Evolutionary conservation across 2,888 invertebrate genomes (phyloP).

Genomic region (Platypus cylindrus): DNA sequence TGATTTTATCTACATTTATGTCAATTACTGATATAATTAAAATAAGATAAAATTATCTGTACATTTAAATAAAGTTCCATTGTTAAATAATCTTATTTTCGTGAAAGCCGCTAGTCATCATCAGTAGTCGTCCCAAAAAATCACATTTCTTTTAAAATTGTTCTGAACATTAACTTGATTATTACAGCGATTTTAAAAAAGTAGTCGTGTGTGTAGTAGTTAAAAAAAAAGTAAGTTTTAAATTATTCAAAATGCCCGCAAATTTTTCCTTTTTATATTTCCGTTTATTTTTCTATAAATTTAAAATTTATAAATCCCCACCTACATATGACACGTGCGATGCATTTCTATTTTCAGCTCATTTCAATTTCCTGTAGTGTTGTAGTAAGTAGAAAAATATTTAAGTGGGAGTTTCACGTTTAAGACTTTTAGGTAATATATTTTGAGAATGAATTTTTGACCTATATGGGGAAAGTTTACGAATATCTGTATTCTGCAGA

Average conservation of each 20-base stretch:
- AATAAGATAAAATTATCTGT: no score
- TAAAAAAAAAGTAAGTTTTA: slow-evolving; percentile 8
- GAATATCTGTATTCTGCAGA: not conserved
- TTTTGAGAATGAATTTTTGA: not conserved
- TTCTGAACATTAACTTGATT: no score
- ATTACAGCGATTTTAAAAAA: no score
- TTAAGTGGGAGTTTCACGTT: slow-evolving; percentile 3
- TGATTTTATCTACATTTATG: no score
- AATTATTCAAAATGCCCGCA: slow-evolving; percentile 14
- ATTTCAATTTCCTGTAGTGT: slow-evolving; percentile 11
- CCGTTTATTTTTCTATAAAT: slow-evolving; percentile 11
- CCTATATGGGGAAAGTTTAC: not conserved
- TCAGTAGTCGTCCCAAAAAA: no score
- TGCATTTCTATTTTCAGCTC: slow-evolving; percentile 15
- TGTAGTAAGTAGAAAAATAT: slow-evolving; percentile 7
- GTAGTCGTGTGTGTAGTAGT: no score
- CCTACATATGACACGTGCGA: slow-evolving; percentile 16
- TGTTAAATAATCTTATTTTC: no score
- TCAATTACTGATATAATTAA: no score
- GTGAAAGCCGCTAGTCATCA: no score
- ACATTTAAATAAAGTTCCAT: no score
- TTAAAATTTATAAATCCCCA: slow-evolving; percentile 13
- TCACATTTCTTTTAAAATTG: no score
- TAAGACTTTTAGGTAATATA: not conserved
- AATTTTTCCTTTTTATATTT: slow-evolving; percentile 9